Percentiles rank a stretch among this genome's conserved stretches.
phyloP scores from a whole-genome alignment of 2,113 vertebrate genomes.

The Percopsis transmontana region DNA sequence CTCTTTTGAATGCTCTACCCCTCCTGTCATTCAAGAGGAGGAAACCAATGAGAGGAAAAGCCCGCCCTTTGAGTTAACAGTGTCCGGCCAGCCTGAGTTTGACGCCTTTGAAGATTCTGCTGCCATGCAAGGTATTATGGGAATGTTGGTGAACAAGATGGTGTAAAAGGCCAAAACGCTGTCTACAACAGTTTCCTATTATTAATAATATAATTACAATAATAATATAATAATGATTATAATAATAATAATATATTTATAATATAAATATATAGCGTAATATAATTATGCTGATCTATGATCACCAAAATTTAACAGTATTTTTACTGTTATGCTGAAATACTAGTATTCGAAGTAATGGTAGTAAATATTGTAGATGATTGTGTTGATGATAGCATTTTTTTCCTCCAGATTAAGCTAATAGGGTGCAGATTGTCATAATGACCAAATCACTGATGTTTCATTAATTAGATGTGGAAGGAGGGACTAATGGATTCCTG shows the following conservation, averaged over 20 bases:
- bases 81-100: constrained; percentile 4
- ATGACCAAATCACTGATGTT: constrained; percentile 20
- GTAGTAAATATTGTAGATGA: too few relatives aligned
- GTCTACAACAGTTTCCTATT: not conserved
- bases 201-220: not conserved
- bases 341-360: too few relatives aligned
- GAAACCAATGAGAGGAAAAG: constrained; percentile 17
- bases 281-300: not conserved
- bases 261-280: too few relatives aligned
- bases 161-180: too few relatives aligned
- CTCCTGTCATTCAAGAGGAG: constrained; percentile 51
- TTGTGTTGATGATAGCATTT: not conserved
- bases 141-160: not conserved
- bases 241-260: not conserved
- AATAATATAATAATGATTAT: not conserved
- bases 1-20: constrained; percentile 27
- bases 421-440: not conserved
- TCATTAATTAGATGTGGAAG: constrained; percentile 61
- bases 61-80: constrained; percentile 3
- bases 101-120: constrained; percentile 32
- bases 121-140: constrained; percentile 38
- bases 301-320: not conserved
- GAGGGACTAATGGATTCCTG: constrained; percentile 54
- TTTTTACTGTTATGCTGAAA: too few relatives aligned
- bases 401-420: not conserved